Percentiles rank a stretch among this genome's conserved stretches.
These are phyloP conservation scores for Sminthurinus signatus DNA, from an alignment of 1,140 invertebrate genomes.

Conservation along the genomic window DNA sequence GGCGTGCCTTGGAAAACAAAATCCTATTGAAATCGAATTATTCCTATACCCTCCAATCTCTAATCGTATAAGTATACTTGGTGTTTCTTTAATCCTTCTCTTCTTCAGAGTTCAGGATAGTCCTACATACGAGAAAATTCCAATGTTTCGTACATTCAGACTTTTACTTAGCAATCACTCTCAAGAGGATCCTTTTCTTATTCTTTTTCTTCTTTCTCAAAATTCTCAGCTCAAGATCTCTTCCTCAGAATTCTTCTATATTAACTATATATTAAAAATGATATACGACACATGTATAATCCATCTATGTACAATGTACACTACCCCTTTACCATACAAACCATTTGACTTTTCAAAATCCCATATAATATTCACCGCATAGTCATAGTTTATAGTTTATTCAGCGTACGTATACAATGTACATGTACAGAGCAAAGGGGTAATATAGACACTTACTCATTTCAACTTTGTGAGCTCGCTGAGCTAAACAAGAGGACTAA, in stretches of 20 bases:
- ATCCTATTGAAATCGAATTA: slow-evolving; percentile 8
- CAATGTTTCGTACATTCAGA: background rate
- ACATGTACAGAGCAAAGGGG: too few species aligned
- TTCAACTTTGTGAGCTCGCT: too few species aligned
- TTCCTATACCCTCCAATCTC: background rate
- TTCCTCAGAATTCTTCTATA: background rate
- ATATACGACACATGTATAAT: background rate
- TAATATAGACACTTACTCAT: too few species aligned
- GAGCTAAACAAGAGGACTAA: too few species aligned
- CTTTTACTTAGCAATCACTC: background rate
- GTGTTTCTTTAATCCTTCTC: too few species aligned
- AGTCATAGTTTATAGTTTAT: too few species aligned
- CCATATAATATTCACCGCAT: too few species aligned
- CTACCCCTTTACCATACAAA: too few species aligned
- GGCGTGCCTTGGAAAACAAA: background rate
- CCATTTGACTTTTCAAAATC: too few species aligned
- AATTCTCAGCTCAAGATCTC: background rate
- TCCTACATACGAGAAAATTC: too few species aligned
- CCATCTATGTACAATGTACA: background rate
- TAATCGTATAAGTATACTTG: background rate
- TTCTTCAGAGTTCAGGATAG: too few species aligned
- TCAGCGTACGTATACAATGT: too few species aligned
- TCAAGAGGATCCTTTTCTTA: slow-evolving; percentile 10
- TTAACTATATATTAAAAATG: background rate
- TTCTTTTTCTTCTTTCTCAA: background rate